Evolutionary conservation across 2,113 vertebrate genomes (phyloP), one percentile per base, ranked within the genome.

Genomic region (Felis catus): DNA sequence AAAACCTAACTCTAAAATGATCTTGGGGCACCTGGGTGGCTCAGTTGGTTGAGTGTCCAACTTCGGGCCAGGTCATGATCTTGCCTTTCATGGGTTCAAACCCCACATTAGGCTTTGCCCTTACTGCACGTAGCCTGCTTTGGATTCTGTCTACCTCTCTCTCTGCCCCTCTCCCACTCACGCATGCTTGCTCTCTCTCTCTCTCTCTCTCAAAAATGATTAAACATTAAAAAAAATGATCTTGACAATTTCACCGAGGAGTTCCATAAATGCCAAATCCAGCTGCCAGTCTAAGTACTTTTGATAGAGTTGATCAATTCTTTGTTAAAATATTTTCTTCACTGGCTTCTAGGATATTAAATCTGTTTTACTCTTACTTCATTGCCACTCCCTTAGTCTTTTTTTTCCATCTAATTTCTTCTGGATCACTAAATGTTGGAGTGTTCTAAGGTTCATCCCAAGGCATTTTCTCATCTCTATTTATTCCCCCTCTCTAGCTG

Each of bases 271-370:
- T 87, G 29, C 21, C 51, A 95, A 71, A 73, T 68, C n/a, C 53
- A 80, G 53, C 39, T 71, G 13, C 27, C 63, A 53, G 25, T 86
- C 51, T 91, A 84, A 84, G 19, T 71, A 55, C 31, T 79, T 68
- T 51, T 63, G 25, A 71, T 63, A 63, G 63, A 51, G 31, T 71
- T 91, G 36, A 74, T 92, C 15, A 79, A 33, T 48, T 36, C 25
- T 13, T 79, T 78, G 31, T 58, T 78, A 84, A 95, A 84, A 90
- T 91, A 95, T 33, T 85, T 91, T 91, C 12, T 76, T 93, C 39
- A 51, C 19, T 61, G 61, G 33, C 25, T 48, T 79, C 33, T 61
- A 71, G 63, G 51, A n/a, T 58, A 80, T 80, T n/a, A 91, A 71
- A 71, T 86, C 15, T n/a, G 41, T 27, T 51, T 80, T 86, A 29